Base-by-base conservation (phyloP, 2,797 vertebrate genomes). In the Sebastolobus alascanus region DNA sequence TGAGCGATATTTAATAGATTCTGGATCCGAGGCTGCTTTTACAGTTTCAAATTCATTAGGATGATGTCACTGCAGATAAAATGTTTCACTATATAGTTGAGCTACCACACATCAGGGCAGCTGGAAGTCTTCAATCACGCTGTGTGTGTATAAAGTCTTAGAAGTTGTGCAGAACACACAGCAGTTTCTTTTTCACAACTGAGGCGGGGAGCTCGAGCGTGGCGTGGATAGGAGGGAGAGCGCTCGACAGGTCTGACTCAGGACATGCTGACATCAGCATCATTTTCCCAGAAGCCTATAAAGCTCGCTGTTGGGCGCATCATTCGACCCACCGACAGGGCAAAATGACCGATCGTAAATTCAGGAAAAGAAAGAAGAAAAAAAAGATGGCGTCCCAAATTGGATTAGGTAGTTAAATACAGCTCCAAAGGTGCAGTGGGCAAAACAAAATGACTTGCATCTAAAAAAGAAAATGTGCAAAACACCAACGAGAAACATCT, bases 201-300 rank as follows among this genome's bases (percentile, higher is more conserved):
- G 66, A 87, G 73, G 72, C 68, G 54, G 66, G 56, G 77, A 77
- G 80, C 79, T 60, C 11, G 33, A 75, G 77, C 16, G 18, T 12
- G 33, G 64, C 16, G 22, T 54, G 71, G 75, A 75, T 60, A n/a
- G 60, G 74, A 58, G 63, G 68, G 69, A 35, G 78, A 80, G 80
- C 78, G 68, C 86, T 83, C 33, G 90, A 92, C 91, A 87, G 87
- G 85, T 91, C 91, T 93, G 87, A 88, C 73, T 93, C 89, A 90
- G 90, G 87, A 93, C 84, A 50, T 90, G 93, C 92, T 92, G 94
- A 94, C 84, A 89, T 93, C 88, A 93, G 93, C 92, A 92, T 78
- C 73, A 75, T 91, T 92, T 93, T 92, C 92, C 86, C 89, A 93
- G 91, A 94, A 91, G 87, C 88, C 82, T 59, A 78, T 82, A 84